These are phyloP conservation scores for Sebastes matsubarae DNA, from an alignment of 2,797 vertebrate genomes.

Conservation along the genomic window DNA sequence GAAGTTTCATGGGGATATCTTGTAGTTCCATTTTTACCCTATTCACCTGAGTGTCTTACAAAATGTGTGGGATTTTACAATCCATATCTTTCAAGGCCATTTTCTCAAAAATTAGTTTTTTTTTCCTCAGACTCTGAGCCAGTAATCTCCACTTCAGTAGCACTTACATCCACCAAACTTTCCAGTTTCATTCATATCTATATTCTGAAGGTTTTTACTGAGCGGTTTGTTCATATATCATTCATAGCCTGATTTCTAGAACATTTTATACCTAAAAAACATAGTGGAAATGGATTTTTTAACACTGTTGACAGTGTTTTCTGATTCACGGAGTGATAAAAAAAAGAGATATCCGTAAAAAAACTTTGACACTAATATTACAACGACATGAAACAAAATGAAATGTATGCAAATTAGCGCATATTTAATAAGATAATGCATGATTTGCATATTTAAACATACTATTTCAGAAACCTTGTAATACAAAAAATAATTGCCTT, in stretches of 20 bases:
- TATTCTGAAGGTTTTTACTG: not conserved
- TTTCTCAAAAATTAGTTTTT: not conserved
- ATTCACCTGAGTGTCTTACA: not conserved
- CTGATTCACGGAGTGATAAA: not conserved
- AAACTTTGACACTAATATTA: no score
- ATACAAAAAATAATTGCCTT: no score
- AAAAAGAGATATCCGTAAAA: not conserved
- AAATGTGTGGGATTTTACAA: not conserved
- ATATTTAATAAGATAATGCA: not conserved
- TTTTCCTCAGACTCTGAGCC: not conserved
- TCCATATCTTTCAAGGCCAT: not conserved
- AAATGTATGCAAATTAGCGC: no score
- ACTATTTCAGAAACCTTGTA: not conserved
- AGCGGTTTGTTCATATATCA: not conserved
- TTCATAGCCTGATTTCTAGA: not conserved
- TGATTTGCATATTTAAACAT: not conserved
- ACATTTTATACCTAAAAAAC: not conserved
- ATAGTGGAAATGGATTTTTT: no score
- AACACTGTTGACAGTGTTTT: no score
- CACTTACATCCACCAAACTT: not conserved
- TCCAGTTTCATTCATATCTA: not conserved
- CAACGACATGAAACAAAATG: no score
- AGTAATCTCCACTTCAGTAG: no score
- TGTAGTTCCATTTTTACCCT: not conserved
- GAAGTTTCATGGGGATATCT: not conserved